Base-by-base conservation (phyloP, 2,113 vertebrate species). In the Zosterops pallidus region DNA sequence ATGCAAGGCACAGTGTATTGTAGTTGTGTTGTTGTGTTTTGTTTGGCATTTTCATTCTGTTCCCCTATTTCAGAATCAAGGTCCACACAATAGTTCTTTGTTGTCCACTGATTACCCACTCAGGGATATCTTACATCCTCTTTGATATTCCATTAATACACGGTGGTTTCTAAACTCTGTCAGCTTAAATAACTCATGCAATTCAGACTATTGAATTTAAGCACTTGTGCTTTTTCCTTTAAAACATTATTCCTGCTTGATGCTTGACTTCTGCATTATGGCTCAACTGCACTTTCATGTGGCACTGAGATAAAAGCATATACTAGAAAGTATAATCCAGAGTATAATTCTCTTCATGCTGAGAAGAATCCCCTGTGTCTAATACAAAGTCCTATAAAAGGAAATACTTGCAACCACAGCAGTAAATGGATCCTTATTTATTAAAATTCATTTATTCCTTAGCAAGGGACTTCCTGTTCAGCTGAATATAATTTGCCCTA, bases 371-470 rank as follows among this genome's bases (percentile, higher is more conserved):
- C 59, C 93, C 85, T 25, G 84, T 86, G 92, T 89, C 96, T 94
- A 94, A 92, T 77, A 59, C 18, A 70, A 69, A 83, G 26, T 25
- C 55, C 53, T 91, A 93, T 89, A 93, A 35, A 96, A 91, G 92
- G 16, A 96, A 97, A 92, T 57, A 49, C 33, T 94, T 96, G 83
- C 79, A 92, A 94, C 46, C n/a, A 8, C 75, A 88, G 69, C 71
- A 80, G 92, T 92, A 96, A 95, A 96, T 94, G 78, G 94, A 96
- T 87, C 84, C 52, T 95, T 97, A 97, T 97, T 97, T 98, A 97
- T 97, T 97, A 97, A 96, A 97, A 97, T 96, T 96, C 50, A 96
- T 97, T 97, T 97, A 82, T 93, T 92, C 92, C 94, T 92, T 97
- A 96, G 94, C 94, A 97, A 97, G 84, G 79, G 29, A 67, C 89